phyloP scores from a whole-genome alignment of 53 echinoderm and acorn worm species.

The Paelopatides confundens region DNA sequence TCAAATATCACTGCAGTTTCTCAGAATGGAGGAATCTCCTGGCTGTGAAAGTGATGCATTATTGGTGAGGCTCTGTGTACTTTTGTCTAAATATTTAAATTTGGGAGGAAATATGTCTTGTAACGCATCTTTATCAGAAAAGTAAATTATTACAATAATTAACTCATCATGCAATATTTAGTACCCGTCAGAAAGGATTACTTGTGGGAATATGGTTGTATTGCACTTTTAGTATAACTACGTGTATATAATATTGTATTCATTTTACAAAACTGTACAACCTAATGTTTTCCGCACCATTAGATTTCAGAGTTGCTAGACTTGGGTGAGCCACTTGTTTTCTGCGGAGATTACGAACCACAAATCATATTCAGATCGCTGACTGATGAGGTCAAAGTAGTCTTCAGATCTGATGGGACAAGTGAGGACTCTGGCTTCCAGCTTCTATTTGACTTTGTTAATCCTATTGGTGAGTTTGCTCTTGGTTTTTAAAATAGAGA shows the following conservation, averaged over 20 bases:
- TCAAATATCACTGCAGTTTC: conserved; percentile 23
- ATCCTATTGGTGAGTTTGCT: conserved; percentile 50
- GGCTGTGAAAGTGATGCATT: conserved; percentile 23
- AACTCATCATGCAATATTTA: too few relatives aligned
- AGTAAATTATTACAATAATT: too few relatives aligned
- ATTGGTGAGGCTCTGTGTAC: conserved; percentile 53
- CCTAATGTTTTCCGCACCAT: too few relatives aligned
- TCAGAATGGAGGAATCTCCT: conserved; percentile 14
- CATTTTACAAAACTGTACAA: too few relatives aligned
- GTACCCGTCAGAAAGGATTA: too few relatives aligned
- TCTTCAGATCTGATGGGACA: conserved; percentile 38
- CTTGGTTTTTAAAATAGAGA: too few relatives aligned
- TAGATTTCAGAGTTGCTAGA: background rate
- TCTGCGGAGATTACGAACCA: background rate
- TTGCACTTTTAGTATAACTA: too few relatives aligned
- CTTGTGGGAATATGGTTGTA: too few relatives aligned
- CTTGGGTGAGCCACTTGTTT: background rate
- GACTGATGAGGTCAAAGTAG: conserved; percentile 64
- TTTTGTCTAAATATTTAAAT: too few relatives aligned
- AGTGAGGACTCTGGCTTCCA: background rate
- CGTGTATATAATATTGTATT: too few relatives aligned
- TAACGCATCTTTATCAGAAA: too few relatives aligned
- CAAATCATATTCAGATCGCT: conserved; percentile 64
- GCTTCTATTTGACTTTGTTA: conserved; percentile 11
- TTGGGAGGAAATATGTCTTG: too few relatives aligned